Evolutionary conservation across 2,113 vertebrate species (phyloP).

Genomic region (Uria aalge): DNA sequence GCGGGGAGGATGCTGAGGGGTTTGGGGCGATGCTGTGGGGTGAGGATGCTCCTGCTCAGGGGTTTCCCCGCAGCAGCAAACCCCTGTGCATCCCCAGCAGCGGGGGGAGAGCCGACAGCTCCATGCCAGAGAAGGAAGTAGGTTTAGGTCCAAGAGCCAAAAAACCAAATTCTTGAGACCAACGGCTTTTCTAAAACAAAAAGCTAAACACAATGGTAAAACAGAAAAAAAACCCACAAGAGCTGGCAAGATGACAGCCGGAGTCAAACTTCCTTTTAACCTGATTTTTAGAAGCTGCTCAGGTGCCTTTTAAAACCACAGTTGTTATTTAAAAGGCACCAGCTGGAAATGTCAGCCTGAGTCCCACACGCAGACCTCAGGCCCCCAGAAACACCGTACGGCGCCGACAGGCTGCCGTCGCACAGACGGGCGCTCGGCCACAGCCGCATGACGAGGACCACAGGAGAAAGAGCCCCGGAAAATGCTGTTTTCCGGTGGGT

Average conservation of each 20-base stretch:
- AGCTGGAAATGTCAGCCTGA: background rate
- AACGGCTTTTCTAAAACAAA: background rate
- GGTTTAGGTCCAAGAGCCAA: background rate
- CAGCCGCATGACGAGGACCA: background rate
- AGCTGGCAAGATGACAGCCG: background rate
- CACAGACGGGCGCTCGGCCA: background rate
- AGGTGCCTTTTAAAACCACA: slow-evolving; percentile 10
- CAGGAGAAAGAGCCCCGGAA: background rate
- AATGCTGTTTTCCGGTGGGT: background rate
- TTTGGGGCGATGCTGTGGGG: background rate
- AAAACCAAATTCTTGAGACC: background rate
- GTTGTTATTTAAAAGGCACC: background rate
- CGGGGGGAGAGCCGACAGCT: background rate
- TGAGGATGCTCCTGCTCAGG: background rate
- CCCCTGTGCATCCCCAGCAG: rapidly evolving
- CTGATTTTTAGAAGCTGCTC: slow-evolving; percentile 13
- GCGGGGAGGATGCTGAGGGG: background rate
- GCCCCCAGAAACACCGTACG: background rate
- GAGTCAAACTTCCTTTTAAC: slow-evolving; percentile 40
- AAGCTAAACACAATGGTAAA: background rate
- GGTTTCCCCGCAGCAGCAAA: rapidly evolving
- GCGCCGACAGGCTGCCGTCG: background rate
- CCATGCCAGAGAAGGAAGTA: background rate
- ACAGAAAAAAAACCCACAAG: background rate
- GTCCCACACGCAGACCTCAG: background rate